Evolutionary conservation across 2,113 vertebrate genomes (phyloP), one percentile per base, ranked within the genome.

Genomic region (Hoplias malabaricus): DNA sequence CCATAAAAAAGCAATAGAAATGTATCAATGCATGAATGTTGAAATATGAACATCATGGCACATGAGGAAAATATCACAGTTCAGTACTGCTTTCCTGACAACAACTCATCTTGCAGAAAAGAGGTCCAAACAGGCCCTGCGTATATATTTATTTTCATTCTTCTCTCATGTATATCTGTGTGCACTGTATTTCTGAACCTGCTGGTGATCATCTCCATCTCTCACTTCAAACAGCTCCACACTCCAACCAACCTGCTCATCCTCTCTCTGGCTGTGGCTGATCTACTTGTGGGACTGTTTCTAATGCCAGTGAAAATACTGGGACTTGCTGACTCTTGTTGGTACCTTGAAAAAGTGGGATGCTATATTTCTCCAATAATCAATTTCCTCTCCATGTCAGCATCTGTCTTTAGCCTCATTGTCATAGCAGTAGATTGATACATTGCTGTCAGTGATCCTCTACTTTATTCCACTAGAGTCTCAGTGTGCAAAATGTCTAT

Each of bases 291-390:
- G 16, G 46, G 46, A n/a, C 46, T 48, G 46, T 2, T 48, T n/a
- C 4, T 48, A 19, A 48, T 48, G 46, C 46, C 46, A 19, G 46
- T 48, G 46, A 48, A 48, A 4, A 48, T n/a, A n/a, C 16, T 48
- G 46, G 16, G 4, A 48, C 11, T 48, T 0, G 11, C n/a, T 5
- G 46, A 48, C 46, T 48, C 71, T n/a, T 91, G 88, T 78, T 91
- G 90, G 89, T 70, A 85, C 48, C 79, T 88, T 54, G 87, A 86
- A 0, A 65, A 87, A 5, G 5, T 80, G 42, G 73, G 83, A 38
- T 91, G 89, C 8, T 77, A 71, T 48, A 23, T 89, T 54, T 85
- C 5, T n/a, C 29, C 63, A 56, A 62, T 86, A 3, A 25, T 80
- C 1, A 69, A 25, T 38, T 88, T 86, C 73, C 80, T 71, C 1